Percentiles rank a stretch among this genome's conserved stretches.
Evolutionary conservation across 2,113 vertebrate species (phyloP).

Genomic region (Eulemur macaco): DNA sequence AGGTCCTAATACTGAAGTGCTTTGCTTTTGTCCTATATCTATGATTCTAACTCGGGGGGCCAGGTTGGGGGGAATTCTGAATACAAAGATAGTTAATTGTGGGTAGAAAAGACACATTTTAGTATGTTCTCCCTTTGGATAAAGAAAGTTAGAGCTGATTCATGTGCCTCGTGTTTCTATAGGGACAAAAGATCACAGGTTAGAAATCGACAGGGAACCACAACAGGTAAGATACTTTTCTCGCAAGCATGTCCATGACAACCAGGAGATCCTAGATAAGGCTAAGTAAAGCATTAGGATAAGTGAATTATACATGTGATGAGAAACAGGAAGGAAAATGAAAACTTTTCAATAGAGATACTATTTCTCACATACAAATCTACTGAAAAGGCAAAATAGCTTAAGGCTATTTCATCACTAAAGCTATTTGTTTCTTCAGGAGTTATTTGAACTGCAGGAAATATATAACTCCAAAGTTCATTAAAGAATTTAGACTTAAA

Average conservation of each 20-base stretch:
- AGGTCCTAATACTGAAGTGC: background rate
- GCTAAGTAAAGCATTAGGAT: background rate
- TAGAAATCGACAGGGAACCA: background rate
- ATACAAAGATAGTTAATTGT: background rate
- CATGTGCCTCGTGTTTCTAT: background rate
- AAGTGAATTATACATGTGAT: background rate
- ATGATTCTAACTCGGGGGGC: background rate
- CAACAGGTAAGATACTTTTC: background rate
- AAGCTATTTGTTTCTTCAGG: slow-evolving; percentile 55
- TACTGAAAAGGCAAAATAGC: slow-evolving; percentile 46
- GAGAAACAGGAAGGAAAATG: background rate
- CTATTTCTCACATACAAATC: slow-evolving; percentile 8
- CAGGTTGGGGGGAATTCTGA: background rate
- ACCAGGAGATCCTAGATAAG: background rate
- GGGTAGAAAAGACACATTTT: background rate
- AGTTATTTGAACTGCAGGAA: slow-evolving; percentile 58
- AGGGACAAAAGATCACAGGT: background rate
- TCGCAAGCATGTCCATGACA: background rate
- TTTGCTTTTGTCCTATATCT: background rate
- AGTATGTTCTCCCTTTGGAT: background rate
- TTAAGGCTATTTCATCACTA: slow-evolving; percentile 63
- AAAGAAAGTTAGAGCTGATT: background rate
- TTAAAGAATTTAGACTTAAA: slow-evolving; percentile 50
- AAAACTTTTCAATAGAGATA: background rate
- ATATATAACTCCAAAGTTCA: slow-evolving; percentile 33